These are phyloP conservation scores for Andrena hattorfiana DNA, from an alignment of 2,888 invertebrate species.

Conservation along the genomic window DNA sequence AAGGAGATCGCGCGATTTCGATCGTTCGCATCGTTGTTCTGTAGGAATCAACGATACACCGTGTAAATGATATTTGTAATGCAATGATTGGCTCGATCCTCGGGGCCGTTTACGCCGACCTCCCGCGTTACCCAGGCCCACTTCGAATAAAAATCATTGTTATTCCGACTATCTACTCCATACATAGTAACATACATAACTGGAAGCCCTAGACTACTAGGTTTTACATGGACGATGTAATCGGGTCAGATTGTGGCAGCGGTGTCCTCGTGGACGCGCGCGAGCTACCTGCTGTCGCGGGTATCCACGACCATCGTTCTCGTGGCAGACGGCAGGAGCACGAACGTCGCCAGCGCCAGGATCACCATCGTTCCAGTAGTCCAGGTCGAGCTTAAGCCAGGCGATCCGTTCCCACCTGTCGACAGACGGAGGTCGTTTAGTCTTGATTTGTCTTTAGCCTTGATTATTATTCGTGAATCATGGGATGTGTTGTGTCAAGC, in stretches of 20 bases:
- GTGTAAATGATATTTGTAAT: slow-evolving; percentile 78
- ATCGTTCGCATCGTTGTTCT: slow-evolving; percentile 59
- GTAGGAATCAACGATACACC: slow-evolving; percentile 79
- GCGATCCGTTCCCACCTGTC: slow-evolving; percentile 46
- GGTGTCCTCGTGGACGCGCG: slow-evolving; percentile 65
- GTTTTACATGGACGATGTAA: slow-evolving; percentile 84
- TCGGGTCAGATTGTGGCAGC: slow-evolving; percentile 77
- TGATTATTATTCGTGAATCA: background rate
- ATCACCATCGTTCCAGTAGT: slow-evolving; percentile 54
- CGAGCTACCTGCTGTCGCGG: slow-evolving; percentile 73
- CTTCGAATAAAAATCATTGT: slow-evolving; percentile 78
- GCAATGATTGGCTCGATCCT: background rate
- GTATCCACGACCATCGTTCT: slow-evolving; percentile 45
- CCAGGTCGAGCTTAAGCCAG: slow-evolving; percentile 44
- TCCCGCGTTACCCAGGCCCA: slow-evolving; percentile 54
- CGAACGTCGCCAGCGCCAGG: slow-evolving; percentile 27
- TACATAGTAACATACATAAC: slow-evolving; percentile 84
- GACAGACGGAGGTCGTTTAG: background rate
- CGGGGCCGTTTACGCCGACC: slow-evolving; percentile 15
- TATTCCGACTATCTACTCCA: slow-evolving; percentile 82
- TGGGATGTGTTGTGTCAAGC: no score
- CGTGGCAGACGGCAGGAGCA: slow-evolving; percentile 56
- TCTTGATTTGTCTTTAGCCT: background rate
- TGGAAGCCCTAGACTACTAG: slow-evolving; percentile 85
- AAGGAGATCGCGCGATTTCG: slow-evolving; percentile 9